Evolutionary conservation across 2,888 invertebrate genomes (phyloP).

Genomic region (Arge pagana): DNA sequence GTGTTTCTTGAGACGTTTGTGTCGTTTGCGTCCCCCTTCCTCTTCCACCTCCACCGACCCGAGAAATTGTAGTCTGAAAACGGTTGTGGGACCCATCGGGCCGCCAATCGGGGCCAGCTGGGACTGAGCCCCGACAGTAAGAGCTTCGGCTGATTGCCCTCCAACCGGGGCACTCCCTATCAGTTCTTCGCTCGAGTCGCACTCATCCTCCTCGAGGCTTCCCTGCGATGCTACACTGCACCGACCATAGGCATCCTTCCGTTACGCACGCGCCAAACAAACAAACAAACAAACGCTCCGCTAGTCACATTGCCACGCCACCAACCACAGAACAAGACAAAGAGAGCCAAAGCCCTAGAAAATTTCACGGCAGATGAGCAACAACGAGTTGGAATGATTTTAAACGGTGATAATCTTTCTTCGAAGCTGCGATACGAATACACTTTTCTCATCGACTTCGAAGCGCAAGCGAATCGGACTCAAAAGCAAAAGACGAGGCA

Average conservation of each 20-base stretch:
- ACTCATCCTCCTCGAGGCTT: slow-evolving; percentile 56
- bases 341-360: slow-evolving; percentile 21
- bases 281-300: slow-evolving; percentile 55
- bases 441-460: no score
- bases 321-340: slow-evolving; percentile 48
- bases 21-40: slow-evolving; percentile 71
- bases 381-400: no score
- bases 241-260: slow-evolving; percentile 53
- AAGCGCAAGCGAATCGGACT: neutral
- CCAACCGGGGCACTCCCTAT: slow-evolving; percentile 53
- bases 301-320: slow-evolving; percentile 54
- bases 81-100: slow-evolving; percentile 60
- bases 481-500: neutral
- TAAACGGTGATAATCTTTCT: no score
- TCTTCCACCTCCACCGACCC: slow-evolving; percentile 86
- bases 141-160: slow-evolving; percentile 42
- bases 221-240: slow-evolving; percentile 55
- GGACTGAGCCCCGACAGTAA: slow-evolving; percentile 39
- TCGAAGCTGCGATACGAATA: no score
- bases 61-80: slow-evolving; percentile 81
- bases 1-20: slow-evolving; percentile 82
- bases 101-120: slow-evolving; percentile 51
- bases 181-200: slow-evolving; percentile 57
- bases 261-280: slow-evolving; percentile 51
- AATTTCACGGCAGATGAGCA: slow-evolving; percentile 11